Evolutionary conservation across 2,888 invertebrate genomes (phyloP), one percentile per base, ranked within the genome.

Genomic region (Leistus spinibarbis): DNA sequence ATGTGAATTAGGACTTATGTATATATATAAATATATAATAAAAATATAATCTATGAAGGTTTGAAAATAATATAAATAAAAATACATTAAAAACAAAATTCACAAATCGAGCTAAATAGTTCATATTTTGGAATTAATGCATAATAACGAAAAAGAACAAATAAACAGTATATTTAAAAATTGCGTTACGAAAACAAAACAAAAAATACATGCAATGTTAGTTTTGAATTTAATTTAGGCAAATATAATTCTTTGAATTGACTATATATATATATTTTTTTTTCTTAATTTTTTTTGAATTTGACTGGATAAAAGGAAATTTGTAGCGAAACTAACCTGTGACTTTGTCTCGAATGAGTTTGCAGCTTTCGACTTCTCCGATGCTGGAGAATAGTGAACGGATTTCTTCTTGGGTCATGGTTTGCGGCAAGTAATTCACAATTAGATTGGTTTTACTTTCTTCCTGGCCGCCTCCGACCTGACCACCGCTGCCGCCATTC

Each of bases 341-440:
- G 78, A 96, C 94, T 89, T 99, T 99, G 88, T 99, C 99, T 80
- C 99, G 90, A 84, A 99, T 99, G 84, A 99, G 90, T 88, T 99
- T 99, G 88, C 99, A 99, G 82, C 97, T 97, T 87, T 99, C 99
- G 78, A 99, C 97, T 86, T 99, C 99, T 76, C 99, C 99, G 84
- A 99, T 98, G 86, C 96, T 97, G 74, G 97, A 96, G 88, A 99
- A 99, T 72, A 99, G 90, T 76, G 97, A 96, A 78, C 98, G 91
- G 79, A 99, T 99, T 87, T 99, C 99, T 87, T 99, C 99, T 88
- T 99, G 99, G 75, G 97, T 97, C 99, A 99, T 99, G 82, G 96
- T 98, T 89, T 99, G 99, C 78, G 99, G 99, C 87, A 99, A 91
- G 88, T 99, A 99, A 89, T 99, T 99, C 84, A 99, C 99, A 87